Conservation (phyloP, 2,888 invertebrate genomes). For the Melolontha melolontha region DNA sequence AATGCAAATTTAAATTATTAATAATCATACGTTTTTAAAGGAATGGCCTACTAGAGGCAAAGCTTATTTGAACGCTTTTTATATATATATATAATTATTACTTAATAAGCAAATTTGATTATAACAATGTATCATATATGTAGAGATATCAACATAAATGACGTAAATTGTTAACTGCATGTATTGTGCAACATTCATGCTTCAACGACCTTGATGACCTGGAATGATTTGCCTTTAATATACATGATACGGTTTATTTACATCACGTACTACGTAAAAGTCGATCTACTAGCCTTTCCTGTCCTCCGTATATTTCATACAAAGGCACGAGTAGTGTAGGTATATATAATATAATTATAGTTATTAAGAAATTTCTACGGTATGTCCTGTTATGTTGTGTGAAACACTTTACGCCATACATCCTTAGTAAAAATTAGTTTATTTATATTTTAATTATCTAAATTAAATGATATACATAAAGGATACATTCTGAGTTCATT, state of each 20-base stretch:
- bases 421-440: neutral
- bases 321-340: neutral
- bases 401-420: neutral
- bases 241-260: slow-evolving; percentile 9
- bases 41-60: no score
- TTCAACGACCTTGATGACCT: slow-evolving; percentile 19
- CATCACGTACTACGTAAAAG: neutral
- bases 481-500: no score
- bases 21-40: no score
- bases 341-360: slow-evolving; percentile 11
- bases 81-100: no score
- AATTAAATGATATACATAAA: no score
- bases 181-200: neutral
- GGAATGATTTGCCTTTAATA: slow-evolving; percentile 1
- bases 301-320: neutral
- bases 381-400: slow-evolving; percentile 11
- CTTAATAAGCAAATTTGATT: no score
- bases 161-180: neutral
- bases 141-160: no score
- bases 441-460: no score
- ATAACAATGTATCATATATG: no score
- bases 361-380: slow-evolving; percentile 4
- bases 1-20: no score
- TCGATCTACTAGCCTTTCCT: neutral
- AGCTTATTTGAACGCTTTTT: no score